Evolutionary conservation across 2,113 vertebrate species (phyloP).

Genomic region (Morone saxatilis): DNA sequence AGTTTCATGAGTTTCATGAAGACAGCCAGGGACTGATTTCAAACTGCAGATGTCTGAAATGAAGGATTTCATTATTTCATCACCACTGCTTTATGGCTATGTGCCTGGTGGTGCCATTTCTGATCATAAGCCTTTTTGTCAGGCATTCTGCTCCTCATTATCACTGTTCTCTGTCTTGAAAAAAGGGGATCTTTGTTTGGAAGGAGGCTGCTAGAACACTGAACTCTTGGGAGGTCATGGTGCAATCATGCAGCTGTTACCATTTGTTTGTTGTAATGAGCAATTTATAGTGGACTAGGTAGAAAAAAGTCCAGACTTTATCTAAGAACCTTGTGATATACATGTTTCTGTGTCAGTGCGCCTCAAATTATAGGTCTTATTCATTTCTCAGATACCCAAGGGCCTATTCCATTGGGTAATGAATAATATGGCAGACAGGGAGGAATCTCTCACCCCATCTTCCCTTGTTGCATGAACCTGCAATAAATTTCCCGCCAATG

Average conservation of each 20-base stretch:
- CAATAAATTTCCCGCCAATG: constrained; percentile 69
- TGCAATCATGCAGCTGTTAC: constrained; percentile 67
- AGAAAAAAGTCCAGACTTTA: constrained; percentile 9
- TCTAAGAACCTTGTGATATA: constrained; percentile 43
- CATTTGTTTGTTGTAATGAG: constrained; percentile 63
- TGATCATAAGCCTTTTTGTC: constrained; percentile 63
- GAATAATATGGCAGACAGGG: constrained; percentile 65
- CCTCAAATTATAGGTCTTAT: constrained; percentile 54
- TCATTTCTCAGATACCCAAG: constrained; percentile 58
- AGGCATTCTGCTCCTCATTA: constrained; percentile 61
- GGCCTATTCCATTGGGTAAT: constrained; percentile 65
- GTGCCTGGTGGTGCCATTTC: constrained; percentile 51
- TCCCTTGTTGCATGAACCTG: constrained; percentile 61
- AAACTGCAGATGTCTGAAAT: constrained; percentile 61
- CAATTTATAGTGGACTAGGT: constrained; percentile 40
- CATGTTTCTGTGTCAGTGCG: constrained; percentile 69
- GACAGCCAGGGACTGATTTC: constrained; percentile 43
- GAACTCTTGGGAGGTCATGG: constrained; percentile 48
- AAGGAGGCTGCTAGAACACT: constrained; percentile 47
- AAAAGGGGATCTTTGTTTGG: constrained; percentile 53
- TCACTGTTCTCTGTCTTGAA: constrained; percentile 40
- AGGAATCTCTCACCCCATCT: constrained; percentile 57
- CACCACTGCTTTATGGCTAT: constrained; percentile 35
- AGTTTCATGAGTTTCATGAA: constrained; percentile 55
- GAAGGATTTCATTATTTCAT: constrained; percentile 64